phyloP scores from a whole-genome alignment of 2,888 invertebrate species.

The Aphidoletes aphidimyza region DNA sequence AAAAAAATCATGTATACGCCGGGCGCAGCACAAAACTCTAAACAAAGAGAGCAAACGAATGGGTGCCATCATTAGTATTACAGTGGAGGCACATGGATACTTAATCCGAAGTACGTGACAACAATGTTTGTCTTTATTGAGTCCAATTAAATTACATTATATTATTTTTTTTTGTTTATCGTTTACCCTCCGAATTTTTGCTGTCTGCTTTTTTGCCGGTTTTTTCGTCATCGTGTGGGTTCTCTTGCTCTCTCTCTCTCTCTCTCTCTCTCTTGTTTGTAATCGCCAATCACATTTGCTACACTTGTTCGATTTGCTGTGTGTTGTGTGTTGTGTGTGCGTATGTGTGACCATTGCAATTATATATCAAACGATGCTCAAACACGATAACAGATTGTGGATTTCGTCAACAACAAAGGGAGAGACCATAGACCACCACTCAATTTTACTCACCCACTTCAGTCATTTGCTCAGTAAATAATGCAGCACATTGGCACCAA shows the following conservation, averaged over 20 bases:
- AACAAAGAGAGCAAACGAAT: slow-evolving; percentile 48
- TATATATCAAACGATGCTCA: slow-evolving; percentile 14
- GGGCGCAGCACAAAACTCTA: slow-evolving; percentile 10
- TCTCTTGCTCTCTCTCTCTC: not conserved
- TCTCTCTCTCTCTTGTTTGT: not conserved
- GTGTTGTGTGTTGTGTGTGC: not conserved
- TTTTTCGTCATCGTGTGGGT: not conserved
- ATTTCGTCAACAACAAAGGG: not conserved
- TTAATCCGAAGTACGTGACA: slow-evolving; percentile 53
- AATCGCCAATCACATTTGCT: not conserved
- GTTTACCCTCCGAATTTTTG: not conserved
- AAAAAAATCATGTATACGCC: not conserved
- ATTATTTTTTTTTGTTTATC: slow-evolving; percentile 2
- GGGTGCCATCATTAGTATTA: slow-evolving; percentile 52
- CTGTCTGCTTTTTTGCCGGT: not conserved
- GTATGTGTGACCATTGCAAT: slow-evolving; percentile 41
- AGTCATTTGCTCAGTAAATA: not conserved
- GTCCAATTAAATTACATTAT: slow-evolving; percentile 53
- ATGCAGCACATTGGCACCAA: slow-evolving; percentile 20
- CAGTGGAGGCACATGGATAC: slow-evolving; percentile 47
- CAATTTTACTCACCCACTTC: not conserved
- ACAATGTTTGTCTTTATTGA: slow-evolving; percentile 39
- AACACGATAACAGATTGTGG: not conserved
- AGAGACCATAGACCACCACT: not conserved
- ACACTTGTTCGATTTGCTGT: slow-evolving; percentile 48